A percentile compares a stretch with the other conserved stretches of the same genome.
Conservation (phyloP, 2,888 invertebrate species). For the Caradrina clavipalpis region DNA sequence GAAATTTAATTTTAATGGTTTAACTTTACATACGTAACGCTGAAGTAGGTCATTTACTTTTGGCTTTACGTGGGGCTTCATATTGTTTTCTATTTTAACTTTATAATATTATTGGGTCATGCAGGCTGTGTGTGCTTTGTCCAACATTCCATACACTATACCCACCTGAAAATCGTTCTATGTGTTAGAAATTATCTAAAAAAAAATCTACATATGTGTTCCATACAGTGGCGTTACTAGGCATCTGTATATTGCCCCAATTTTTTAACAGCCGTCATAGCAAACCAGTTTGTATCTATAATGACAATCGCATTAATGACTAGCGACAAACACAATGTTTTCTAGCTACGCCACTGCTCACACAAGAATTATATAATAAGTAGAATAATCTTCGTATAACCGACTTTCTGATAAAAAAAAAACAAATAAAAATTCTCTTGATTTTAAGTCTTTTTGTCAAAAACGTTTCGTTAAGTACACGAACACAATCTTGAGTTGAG, state of each 20-base stretch:
- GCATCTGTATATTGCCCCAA: slow-evolving; percentile 44
- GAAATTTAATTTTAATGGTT: slow-evolving; percentile 6
- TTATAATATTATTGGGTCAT: slow-evolving; percentile 19
- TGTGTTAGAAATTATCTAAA: slow-evolving; percentile 44
- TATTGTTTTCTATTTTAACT: slow-evolving; percentile 1
- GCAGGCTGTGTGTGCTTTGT: slow-evolving; percentile 50
- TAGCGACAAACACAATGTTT: not conserved
- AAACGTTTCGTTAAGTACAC: slow-evolving; percentile 4
- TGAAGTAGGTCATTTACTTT: not conserved
- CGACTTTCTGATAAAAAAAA: not conserved
- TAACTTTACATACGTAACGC: not conserved
- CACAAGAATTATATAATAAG: slow-evolving; percentile 37
- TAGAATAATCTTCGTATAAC: slow-evolving; percentile 38
- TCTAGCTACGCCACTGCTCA: slow-evolving; percentile 49
- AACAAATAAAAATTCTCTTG: not conserved
- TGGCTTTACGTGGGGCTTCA: slow-evolving; percentile 2
- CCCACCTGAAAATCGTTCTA: slow-evolving; percentile 45
- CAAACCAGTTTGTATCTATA: not conserved
- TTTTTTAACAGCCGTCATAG: slow-evolving; percentile 10
- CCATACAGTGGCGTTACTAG: slow-evolving; percentile 47
- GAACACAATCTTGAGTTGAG: slow-evolving; percentile 13
- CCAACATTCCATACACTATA: slow-evolving; percentile 47
- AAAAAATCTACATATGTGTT: slow-evolving; percentile 8
- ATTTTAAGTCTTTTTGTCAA: slow-evolving; percentile 1
- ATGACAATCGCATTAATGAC: not conserved